phyloP scores from a whole-genome alignment of 2,797 vertebrate genomes.

The Galago senegalensis region DNA sequence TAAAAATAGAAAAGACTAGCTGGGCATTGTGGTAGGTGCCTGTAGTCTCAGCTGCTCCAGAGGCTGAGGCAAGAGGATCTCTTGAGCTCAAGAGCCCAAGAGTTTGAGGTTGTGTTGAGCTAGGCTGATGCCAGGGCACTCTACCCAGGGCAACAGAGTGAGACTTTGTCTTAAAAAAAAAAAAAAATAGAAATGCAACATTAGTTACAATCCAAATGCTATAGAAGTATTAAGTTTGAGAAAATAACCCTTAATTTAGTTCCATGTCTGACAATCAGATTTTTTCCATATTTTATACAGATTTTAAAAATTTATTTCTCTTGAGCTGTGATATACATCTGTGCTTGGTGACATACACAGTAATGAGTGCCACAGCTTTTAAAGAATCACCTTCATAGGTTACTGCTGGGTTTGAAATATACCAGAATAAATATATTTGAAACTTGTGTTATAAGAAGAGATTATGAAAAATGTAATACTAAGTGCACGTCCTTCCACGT shows the following conservation, averaged over 20 bases:
- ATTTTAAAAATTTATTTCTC: slow-evolving; percentile 21
- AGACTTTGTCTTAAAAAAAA: too few species aligned
- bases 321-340: neutral
- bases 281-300: neutral
- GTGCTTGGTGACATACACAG: neutral
- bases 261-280: neutral
- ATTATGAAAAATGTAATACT: neutral
- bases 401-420: neutral
- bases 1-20: too few species aligned
- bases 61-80: too few species aligned
- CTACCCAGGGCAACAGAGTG: too few species aligned
- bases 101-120: too few species aligned
- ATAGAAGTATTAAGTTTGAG: neutral
- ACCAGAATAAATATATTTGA: slow-evolving; percentile 2
- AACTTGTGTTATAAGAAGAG: neutral
- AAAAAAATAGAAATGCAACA: neutral
- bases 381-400: neutral
- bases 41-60: too few species aligned
- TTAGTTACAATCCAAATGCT: slow-evolving; percentile 45
- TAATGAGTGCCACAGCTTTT: neutral
- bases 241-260: slow-evolving; percentile 52
- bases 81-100: too few species aligned
- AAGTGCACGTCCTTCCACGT: neutral
- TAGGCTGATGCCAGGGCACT: too few species aligned
- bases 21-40: too few species aligned